These are phyloP conservation scores for Pasiphila rectangulata DNA, from an alignment of 2,888 invertebrate species.

Conservation along the genomic window DNA sequence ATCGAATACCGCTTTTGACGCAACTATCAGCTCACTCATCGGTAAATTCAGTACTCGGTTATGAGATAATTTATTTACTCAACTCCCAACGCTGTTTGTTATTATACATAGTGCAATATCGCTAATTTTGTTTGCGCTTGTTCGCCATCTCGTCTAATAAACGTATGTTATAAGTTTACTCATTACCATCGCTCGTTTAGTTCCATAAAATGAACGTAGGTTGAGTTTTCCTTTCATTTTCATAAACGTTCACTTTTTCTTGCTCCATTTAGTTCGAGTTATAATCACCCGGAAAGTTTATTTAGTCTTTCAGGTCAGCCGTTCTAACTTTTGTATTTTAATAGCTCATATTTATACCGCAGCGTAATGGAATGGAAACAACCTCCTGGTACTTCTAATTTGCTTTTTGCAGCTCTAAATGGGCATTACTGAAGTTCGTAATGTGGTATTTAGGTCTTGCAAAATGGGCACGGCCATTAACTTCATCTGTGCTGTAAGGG, in stretches of 20 bases:
- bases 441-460: conserved; percentile 36
- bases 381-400: conserved; percentile 9
- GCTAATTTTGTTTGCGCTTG: conserved; percentile 23
- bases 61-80: no score
- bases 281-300: conserved; percentile 23
- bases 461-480: conserved; percentile 42
- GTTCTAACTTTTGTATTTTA: conserved; percentile 13
- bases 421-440: conserved; percentile 11
- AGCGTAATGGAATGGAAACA: conserved; percentile 8
- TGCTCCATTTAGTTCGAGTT: conserved; percentile 23
- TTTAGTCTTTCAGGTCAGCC: conserved; percentile 26
- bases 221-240: conserved; percentile 25
- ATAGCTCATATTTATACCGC: conserved; percentile 12
- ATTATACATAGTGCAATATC: conserved; percentile 26
- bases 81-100: no score
- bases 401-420: conserved; percentile 17
- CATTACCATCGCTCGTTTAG: conserved; percentile 15
- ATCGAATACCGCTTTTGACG: conserved; percentile 43
- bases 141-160: conserved; percentile 14
- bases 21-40: conserved; percentile 36
- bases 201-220: conserved; percentile 23
- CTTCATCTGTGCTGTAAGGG: conserved; percentile 46
- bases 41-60: conserved; percentile 36
- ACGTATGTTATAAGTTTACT: conserved; percentile 17
- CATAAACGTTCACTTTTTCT: conserved; percentile 27